These are phyloP conservation scores for Eumacrocentrus americanus DNA, from an alignment of 2,888 invertebrate species.

Conservation along the genomic window DNA sequence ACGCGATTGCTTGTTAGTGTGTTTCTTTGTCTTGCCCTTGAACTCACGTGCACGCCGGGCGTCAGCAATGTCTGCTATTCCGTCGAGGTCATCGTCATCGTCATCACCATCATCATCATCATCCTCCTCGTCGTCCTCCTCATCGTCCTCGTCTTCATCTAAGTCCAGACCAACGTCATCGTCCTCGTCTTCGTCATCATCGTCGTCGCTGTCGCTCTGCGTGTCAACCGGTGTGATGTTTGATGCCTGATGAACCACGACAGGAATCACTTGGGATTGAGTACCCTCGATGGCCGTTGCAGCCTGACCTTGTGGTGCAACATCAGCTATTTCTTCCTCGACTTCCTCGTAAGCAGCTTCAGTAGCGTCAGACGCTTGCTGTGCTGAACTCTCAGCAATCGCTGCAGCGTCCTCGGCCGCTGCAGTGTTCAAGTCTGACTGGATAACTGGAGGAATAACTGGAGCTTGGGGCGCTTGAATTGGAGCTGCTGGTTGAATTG, in stretches of 20 bases:
- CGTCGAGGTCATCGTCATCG: conserved; percentile 71
- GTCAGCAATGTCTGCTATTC: conserved; percentile 71
- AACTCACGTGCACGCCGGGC: conserved; percentile 86
- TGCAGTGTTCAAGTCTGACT: conserved; percentile 52
- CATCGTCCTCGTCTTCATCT: conserved; percentile 63
- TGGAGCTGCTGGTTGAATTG: conserved; percentile 30
- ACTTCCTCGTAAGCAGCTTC: conserved; percentile 52
- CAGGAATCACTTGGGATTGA: conserved; percentile 47
- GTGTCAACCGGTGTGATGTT: conserved; percentile 50
- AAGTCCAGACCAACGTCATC: conserved; percentile 61
- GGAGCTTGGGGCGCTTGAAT: conserved; percentile 41
- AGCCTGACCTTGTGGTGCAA: conserved; percentile 59
- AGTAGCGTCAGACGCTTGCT: conserved; percentile 47
- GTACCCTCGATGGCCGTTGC: conserved; percentile 54
- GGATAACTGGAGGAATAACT: conserved; percentile 50
- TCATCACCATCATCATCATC: conserved; percentile 73
- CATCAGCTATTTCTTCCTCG: conserved; percentile 55
- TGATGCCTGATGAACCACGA: conserved; percentile 45
- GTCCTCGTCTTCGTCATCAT: conserved; percentile 67
- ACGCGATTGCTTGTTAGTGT: conserved; percentile 45
- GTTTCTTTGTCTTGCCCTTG: conserved; percentile 66
- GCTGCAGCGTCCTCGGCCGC: conserved; percentile 48
- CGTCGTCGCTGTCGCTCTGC: conserved; percentile 59
- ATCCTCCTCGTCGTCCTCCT: conserved; percentile 71
- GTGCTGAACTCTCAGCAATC: conserved; percentile 48